These are phyloP conservation scores for Rousettus madagascariensis DNA, from an alignment of 2,797 vertebrate species.

Conservation along the genomic window DNA sequence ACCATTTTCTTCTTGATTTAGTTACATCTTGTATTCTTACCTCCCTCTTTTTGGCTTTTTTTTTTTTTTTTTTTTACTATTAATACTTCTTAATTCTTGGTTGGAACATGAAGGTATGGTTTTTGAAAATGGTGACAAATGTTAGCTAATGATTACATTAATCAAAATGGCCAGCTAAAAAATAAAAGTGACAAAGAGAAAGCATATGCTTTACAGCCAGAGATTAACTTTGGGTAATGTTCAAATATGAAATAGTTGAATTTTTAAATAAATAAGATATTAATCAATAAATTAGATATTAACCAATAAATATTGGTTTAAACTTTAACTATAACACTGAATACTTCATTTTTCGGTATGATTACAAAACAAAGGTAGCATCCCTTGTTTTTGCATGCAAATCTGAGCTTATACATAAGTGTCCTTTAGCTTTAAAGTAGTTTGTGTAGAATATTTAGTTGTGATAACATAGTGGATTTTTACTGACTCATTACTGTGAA, in stretches of 20 bases:
- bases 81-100: constrained; percentile 7
- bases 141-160: neutral
- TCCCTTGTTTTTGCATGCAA: neutral
- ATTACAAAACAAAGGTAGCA: neutral
- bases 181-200: neutral
- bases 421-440: neutral
- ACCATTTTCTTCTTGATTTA: neutral
- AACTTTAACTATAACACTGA: neutral
- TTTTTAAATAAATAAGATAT: constrained; percentile 8
- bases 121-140: neutral
- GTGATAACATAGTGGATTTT: neutral
- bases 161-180: neutral
- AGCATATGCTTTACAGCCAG: neutral
- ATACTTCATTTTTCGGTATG: neutral
- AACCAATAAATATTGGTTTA: neutral
- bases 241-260: neutral
- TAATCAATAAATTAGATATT: neutral
- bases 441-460: neutral
- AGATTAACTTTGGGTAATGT: constrained; percentile 20
- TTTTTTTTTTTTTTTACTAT: neutral
- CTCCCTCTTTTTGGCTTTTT: neutral
- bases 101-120: neutral
- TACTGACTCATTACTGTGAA: neutral
- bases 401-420: neutral
- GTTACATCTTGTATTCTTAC: neutral